Conservation (phyloP, 2,797 vertebrate species). For the Ibycter americanus region DNA sequence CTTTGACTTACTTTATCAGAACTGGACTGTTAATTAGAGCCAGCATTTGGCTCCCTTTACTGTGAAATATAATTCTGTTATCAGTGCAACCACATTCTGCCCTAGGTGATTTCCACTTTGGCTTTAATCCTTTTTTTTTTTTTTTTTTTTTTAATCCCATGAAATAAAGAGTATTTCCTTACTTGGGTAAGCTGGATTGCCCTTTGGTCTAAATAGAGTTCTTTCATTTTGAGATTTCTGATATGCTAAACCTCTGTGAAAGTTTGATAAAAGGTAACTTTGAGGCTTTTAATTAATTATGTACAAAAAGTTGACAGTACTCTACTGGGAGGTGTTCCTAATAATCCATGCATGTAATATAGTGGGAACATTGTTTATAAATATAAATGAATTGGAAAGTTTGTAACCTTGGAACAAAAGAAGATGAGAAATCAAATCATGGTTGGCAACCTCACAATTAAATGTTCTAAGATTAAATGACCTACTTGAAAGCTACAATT, state of each 20-base stretch:
- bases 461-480: constrained; percentile 69
- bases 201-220: constrained; percentile 67
- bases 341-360: constrained; percentile 74
- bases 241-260: constrained; percentile 70
- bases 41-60: constrained; percentile 58
- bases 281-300: constrained; percentile 79
- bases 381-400: constrained; percentile 72
- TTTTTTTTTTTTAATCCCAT: constrained; percentile 12
- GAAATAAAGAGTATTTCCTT: constrained; percentile 70
- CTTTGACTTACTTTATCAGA: constrained; percentile 67
- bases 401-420: constrained; percentile 76
- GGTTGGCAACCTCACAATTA: constrained; percentile 69
- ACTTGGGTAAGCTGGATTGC: constrained; percentile 52
- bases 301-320: constrained; percentile 67
- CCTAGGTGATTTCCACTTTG: constrained; percentile 70
- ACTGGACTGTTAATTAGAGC: constrained; percentile 70
- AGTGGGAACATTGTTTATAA: constrained; percentile 74
- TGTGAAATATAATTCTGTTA: constrained; percentile 76
- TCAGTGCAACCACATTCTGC: constrained; percentile 76
- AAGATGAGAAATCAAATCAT: constrained; percentile 66
- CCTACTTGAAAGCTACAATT: constrained; percentile 71
- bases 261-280: constrained; percentile 75
- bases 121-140: constrained; percentile 64
- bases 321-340: constrained; percentile 70
- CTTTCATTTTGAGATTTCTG: constrained; percentile 72